Evolutionary conservation across 30 jellyfish, hydroid and myxozoan genomes (phyloP).

Genomic region (Pelagia noctiluca): DNA sequence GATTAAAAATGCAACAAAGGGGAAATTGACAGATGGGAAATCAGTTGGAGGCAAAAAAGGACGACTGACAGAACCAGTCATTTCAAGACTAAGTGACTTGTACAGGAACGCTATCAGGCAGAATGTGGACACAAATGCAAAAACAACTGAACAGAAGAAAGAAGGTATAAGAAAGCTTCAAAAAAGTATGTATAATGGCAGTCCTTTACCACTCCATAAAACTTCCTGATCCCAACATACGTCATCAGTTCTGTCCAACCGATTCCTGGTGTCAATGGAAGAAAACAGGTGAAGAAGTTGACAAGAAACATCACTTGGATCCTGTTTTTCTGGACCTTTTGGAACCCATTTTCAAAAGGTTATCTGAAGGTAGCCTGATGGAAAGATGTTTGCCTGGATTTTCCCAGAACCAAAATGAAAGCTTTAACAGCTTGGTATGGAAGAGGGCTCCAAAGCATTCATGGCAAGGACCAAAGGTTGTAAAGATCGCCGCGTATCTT

Average conservation of each 20-base stretch:
- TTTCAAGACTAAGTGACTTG: constrained; percentile 16
- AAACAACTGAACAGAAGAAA: constrained; percentile 25
- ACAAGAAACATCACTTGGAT: constrained; percentile 15
- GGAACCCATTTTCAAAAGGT: constrained; percentile 4
- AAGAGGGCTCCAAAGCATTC: constrained; percentile 23
- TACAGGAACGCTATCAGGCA: constrained; percentile 26
- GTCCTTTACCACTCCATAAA: constrained; percentile 24
- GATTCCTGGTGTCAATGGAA: constrained; percentile 5
- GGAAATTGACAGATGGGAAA: constrained; percentile 42
- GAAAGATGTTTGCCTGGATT: constrained; percentile 30
- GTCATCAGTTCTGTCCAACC: constrained; percentile 15
- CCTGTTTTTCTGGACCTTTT: constrained; percentile 11
- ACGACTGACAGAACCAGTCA: constrained; percentile 13
- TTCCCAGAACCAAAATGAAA: constrained; percentile 37
- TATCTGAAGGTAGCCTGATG: constrained; percentile 26
- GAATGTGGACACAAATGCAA: constrained; percentile 26
- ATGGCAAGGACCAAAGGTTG: too few species aligned
- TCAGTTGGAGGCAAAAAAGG: constrained; percentile 42
- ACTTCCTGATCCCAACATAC: too few species aligned
- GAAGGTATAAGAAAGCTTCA: constrained; percentile 14
- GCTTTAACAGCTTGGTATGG: constrained; percentile 26
- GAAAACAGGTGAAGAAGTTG: constrained; percentile 4
- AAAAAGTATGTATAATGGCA: constrained; percentile 11
- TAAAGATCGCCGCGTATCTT: too few species aligned
- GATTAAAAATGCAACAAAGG: constrained; percentile 12